A percentile compares a stretch with the other conserved stretches of the same genome.
These are phyloP conservation scores for Drosophila micromelanica DNA, from an alignment of 1,140 invertebrate genomes.

Conservation along the genomic window DNA sequence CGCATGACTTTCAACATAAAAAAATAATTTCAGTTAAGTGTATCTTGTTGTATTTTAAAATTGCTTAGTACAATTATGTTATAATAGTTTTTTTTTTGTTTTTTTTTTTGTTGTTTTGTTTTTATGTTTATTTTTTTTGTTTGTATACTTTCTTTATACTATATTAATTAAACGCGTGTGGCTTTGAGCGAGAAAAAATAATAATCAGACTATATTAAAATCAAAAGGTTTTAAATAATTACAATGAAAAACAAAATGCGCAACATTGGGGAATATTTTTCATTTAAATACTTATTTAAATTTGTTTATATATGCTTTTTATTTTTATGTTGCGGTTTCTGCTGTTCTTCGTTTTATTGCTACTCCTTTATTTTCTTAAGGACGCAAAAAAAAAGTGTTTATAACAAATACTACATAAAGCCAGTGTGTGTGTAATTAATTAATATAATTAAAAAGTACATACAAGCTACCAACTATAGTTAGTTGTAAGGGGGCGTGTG, in stretches of 20 bases:
- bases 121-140: neutral
- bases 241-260: constrained; percentile 46
- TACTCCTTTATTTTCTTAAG: neutral
- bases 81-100: constrained; percentile 1
- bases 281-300: constrained; percentile 15
- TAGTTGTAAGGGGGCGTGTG: constrained; percentile 29
- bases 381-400: constrained; percentile 25
- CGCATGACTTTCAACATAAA: constrained; percentile 29
- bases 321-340: constrained; percentile 13
- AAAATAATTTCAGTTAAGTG: constrained; percentile 33
- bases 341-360: constrained; percentile 4
- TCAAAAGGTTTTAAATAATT: constrained; percentile 43
- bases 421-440: constrained; percentile 57
- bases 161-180: constrained; percentile 38
- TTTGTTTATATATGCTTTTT: constrained; percentile 13
- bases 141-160: constrained; percentile 15
- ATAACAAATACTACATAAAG: constrained; percentile 49
- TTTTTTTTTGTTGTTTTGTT: constrained; percentile 4
- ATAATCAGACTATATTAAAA: constrained; percentile 53
- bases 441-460: constrained; percentile 77
- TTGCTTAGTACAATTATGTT: constrained; percentile 31
- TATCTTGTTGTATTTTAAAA: constrained; percentile 13
- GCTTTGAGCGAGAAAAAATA: constrained; percentile 45
- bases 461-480: constrained; percentile 63
- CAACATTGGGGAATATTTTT: constrained; percentile 18